phyloP scores from a whole-genome alignment of 35 echinoderm and acorn worm species.

The Apostichopus japonicus region DNA sequence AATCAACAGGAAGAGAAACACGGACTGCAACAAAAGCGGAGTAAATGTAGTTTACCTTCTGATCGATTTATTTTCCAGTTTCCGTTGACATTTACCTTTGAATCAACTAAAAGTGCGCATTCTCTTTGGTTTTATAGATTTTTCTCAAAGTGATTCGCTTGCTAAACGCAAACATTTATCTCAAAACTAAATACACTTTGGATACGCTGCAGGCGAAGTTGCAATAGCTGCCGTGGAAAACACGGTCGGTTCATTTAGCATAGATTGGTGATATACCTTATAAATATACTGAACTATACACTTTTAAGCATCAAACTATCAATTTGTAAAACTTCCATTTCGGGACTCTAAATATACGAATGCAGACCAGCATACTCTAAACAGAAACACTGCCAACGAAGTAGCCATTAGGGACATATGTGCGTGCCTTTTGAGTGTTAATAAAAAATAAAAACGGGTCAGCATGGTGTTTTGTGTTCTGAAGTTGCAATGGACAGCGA shows the following conservation, averaged over 20 bases:
- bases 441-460: not conserved
- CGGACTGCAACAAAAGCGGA: not conserved
- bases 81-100: not conserved
- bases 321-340: too few relatives aligned
- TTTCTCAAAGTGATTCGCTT: not conserved
- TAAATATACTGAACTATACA: too few relatives aligned
- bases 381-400: not conserved
- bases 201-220: not conserved
- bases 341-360: not conserved
- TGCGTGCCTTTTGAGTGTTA: not conserved
- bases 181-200: not conserved
- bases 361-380: not conserved
- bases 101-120: not conserved
- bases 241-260: not conserved
- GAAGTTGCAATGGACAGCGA: not conserved
- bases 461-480: not conserved
- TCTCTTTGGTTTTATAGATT: not conserved
- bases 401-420: not conserved
- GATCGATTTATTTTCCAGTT: not conserved
- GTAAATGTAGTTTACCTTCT: not conserved
- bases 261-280: too few relatives aligned
- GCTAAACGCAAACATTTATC: slow-evolving; percentile 4
- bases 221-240: not conserved
- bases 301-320: too few relatives aligned
- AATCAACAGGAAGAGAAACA: too few relatives aligned